These are phyloP conservation scores for Progne subis DNA, from an alignment of 2,113 vertebrate species.

Conservation along the genomic window DNA sequence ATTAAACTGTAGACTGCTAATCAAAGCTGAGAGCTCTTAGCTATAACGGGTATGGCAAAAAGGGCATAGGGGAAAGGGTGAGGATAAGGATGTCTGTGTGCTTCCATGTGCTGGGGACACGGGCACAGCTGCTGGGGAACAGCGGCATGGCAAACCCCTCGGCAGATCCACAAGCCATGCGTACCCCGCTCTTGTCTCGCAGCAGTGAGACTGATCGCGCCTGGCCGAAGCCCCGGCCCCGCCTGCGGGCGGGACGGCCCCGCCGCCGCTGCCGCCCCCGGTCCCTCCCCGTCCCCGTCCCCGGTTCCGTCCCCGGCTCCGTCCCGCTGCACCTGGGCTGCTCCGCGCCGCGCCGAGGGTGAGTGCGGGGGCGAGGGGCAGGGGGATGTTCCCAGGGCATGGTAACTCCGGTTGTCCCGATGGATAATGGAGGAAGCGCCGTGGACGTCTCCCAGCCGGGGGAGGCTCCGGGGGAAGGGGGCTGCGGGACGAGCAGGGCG, in stretches of 20 bases:
- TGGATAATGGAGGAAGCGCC: fast-evolving
- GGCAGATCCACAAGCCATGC: fast-evolving
- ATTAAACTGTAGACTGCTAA: background rate
- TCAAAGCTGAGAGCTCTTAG: background rate
- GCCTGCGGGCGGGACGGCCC: background rate
- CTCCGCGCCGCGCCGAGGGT: background rate
- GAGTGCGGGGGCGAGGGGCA: background rate
- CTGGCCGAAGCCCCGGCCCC: background rate
- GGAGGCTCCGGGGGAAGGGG: background rate
- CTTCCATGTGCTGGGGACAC: background rate
- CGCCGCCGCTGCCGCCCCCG: fast-evolving
- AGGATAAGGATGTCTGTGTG: no score
- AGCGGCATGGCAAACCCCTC: fast-evolving
- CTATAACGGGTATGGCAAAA: fast-evolving
- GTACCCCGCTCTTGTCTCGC: fast-evolving
- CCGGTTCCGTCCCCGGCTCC: background rate
- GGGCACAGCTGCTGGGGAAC: background rate
- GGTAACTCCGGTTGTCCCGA: background rate
- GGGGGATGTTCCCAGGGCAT: background rate
- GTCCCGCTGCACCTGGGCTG: fast-evolving
- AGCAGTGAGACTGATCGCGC: background rate
- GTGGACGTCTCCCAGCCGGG: background rate
- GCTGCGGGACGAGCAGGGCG: background rate
- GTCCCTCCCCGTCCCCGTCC: fast-evolving
- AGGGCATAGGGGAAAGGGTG: background rate